Percentiles rank a stretch among this genome's conserved stretches.
phyloP scores from a whole-genome alignment of 1,140 invertebrate species.

The Philotrypesis tridentata region DNA sequence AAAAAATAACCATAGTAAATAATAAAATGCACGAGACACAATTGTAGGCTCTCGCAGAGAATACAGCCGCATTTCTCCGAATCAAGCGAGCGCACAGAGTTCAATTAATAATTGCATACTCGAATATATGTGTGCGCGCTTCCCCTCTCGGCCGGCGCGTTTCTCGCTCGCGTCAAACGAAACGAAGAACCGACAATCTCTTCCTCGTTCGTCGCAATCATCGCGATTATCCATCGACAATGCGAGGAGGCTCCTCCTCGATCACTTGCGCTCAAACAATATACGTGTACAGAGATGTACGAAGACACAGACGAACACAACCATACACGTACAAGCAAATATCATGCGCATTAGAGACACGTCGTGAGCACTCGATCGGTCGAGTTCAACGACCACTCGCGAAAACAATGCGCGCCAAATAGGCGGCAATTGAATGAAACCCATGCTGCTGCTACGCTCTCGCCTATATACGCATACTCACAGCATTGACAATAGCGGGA shows the following conservation, averaged over 20 bases:
- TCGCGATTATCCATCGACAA: not conserved
- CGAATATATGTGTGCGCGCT: too few species aligned
- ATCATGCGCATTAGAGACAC: too few species aligned
- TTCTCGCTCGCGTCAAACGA: not conserved
- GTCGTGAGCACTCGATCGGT: not conserved
- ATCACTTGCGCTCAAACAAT: not conserved
- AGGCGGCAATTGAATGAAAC: conserved; percentile 25
- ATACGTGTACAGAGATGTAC: not conserved
- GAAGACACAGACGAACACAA: too few species aligned
- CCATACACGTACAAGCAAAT: too few species aligned
- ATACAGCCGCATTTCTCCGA: not conserved
- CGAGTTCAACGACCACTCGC: conserved; percentile 57
- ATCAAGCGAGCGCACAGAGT: conserved; percentile 1
- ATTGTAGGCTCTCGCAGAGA: too few species aligned
- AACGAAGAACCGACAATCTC: not conserved
- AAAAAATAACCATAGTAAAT: too few species aligned
- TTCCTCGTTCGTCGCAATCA: not conserved
- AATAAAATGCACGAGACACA: too few species aligned
- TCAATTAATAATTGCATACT: conserved; percentile 11
- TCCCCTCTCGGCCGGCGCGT: not conserved
- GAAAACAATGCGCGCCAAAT: conserved; percentile 37
- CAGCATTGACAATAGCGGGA: not conserved
- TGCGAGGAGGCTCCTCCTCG: not conserved
- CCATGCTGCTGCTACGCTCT: not conserved
- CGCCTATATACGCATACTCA: not conserved